Evolutionary conservation across 2,797 vertebrate species (phyloP), one percentile per base, ranked within the genome.

Genomic region (Babyrousa celebensis): DNA sequence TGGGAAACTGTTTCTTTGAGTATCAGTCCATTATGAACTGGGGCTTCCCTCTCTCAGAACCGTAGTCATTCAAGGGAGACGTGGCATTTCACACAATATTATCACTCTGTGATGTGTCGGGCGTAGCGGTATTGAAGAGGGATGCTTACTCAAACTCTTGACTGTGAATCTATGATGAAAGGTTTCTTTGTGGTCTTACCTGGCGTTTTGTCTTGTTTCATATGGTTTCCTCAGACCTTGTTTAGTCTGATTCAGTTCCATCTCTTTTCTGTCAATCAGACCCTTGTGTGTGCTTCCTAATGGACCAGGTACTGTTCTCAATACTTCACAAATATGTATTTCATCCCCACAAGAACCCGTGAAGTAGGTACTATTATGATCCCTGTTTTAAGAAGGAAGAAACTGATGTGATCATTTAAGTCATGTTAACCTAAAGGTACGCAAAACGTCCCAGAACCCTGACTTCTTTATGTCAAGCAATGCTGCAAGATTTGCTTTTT

Each of bases 141-240:
- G 85, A 67, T 96, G 72, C 75, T 92, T 87, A 58, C 32, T 85
- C 54, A 75, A 29, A 72, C 71, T 63, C 43, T 80, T 87, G 71
- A 89, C 89, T 82, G n/a, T 74, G 77, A 93, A 87, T 89, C 25
- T 40, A 5, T 14, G 32, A 23, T 58, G 36, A 88, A 75, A 89
- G 32, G 43, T 40, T 85, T 95, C 65, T 74, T 2, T 85, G 32
- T 97, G 90, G 63, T 74, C 56, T 94, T 72, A 43, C 56, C 79
- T 92, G 78, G 56, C 71, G 27, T 84, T 78, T 96, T 77, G 52
- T 97, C 79, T 92, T 84, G 63, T 58, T 93, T 65, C 72, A 3
- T 78, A 27, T 29, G 36, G 56, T 86, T 92, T 94, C 83, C 71
- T 72, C 62, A 68, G 83, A 71, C 29, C 40, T 17, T 65, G 52